Percentiles rank a stretch among this genome's conserved stretches.
Conservation (phyloP, 2,888 invertebrate genomes). For the Leptura quadrifasciata region DNA sequence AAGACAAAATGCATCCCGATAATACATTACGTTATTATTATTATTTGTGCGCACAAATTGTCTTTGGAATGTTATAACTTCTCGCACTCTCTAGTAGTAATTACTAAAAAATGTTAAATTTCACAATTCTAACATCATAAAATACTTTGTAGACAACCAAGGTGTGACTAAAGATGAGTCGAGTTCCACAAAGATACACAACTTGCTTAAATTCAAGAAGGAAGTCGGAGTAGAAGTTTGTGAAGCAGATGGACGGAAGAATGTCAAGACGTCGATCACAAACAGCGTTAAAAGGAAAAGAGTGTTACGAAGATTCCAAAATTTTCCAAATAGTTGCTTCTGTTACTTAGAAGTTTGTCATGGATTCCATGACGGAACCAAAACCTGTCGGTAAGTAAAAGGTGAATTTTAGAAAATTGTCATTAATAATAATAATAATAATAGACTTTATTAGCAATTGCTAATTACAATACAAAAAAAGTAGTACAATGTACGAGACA, state of each 20-base stretch:
- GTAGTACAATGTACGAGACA: too few relatives aligned
- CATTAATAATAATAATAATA: too few relatives aligned
- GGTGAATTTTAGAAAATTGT: too few relatives aligned
- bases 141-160: not conserved
- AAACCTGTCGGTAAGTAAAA: constrained; percentile 46
- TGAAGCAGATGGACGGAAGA: not conserved
- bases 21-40: too few relatives aligned
- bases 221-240: not conserved
- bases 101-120: too few relatives aligned
- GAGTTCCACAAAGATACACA: not conserved
- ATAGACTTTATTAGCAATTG: too few relatives aligned
- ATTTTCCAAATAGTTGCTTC: constrained; percentile 47
- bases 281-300: not conserved
- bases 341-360: constrained; percentile 60
- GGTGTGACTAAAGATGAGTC: not conserved
- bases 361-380: constrained; percentile 45
- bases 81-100: too few relatives aligned
- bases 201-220: not conserved
- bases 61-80: too few relatives aligned
- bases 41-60: too few relatives aligned
- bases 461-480: too few relatives aligned
- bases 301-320: not conserved
- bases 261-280: not conserved
- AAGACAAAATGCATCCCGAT: too few relatives aligned
- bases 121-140: too few relatives aligned